These are phyloP conservation scores for Athrips mouffetella DNA, from an alignment of 2,888 invertebrate genomes.

Conservation along the genomic window DNA sequence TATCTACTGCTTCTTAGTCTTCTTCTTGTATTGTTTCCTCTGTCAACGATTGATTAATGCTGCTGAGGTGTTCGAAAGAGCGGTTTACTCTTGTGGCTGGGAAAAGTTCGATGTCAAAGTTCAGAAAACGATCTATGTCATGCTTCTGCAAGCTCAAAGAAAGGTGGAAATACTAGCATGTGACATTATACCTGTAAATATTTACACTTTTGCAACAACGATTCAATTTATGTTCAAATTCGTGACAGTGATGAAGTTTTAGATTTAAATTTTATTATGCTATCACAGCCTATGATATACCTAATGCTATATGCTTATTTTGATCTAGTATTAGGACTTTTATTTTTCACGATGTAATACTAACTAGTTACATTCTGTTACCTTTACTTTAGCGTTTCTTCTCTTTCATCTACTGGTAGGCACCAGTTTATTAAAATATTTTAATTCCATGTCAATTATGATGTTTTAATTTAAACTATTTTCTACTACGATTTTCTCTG, in stretches of 20 bases:
- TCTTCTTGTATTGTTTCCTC: slow-evolving; percentile 61
- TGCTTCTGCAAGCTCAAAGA: slow-evolving; percentile 54
- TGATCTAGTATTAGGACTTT: not conserved
- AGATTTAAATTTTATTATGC: slow-evolving; percentile 7
- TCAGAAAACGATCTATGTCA: slow-evolving; percentile 45
- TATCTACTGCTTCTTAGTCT: slow-evolving; percentile 51
- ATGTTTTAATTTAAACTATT: too few relatives aligned
- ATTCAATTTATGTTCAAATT: slow-evolving; percentile 60
- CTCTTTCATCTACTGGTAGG: too few relatives aligned
- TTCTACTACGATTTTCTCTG: too few relatives aligned
- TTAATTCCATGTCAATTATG: too few relatives aligned
- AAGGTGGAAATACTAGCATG: slow-evolving; percentile 55
- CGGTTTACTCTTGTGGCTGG: slow-evolving; percentile 65
- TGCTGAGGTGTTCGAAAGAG: slow-evolving; percentile 50
- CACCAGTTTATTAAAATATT: too few relatives aligned
- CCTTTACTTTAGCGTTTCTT: too few relatives aligned
- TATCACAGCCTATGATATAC: not conserved
- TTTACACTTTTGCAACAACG: slow-evolving; percentile 60
- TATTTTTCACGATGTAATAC: not conserved
- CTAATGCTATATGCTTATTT: too few relatives aligned
- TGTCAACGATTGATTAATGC: slow-evolving; percentile 57
- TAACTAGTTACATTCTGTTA: too few relatives aligned
- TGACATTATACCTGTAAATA: slow-evolving; percentile 62
- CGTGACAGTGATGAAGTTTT: slow-evolving; percentile 59
- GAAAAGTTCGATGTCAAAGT: slow-evolving; percentile 54